A percentile compares a stretch with the other conserved stretches of the same genome.
phyloP scores from a whole-genome alignment of 2,888 invertebrate species.

The Agrochola circellaris region DNA sequence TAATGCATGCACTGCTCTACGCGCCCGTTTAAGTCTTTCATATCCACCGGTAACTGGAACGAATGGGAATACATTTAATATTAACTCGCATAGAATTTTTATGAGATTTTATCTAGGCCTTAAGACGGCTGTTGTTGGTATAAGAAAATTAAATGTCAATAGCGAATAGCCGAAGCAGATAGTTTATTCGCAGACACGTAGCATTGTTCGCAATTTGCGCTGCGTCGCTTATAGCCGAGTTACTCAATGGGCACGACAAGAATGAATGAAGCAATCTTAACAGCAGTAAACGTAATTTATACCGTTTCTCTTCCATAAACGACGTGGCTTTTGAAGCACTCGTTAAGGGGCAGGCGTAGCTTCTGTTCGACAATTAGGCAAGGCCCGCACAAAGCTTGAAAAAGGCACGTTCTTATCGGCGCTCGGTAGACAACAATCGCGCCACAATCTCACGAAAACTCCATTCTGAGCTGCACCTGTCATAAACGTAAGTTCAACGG shows the following conservation, averaged over 20 bases:
- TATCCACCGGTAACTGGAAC: slow-evolving; percentile 65
- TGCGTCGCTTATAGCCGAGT: slow-evolving; percentile 74
- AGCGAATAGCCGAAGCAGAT: slow-evolving; percentile 72
- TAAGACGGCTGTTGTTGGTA: slow-evolving; percentile 68
- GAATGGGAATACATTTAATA: slow-evolving; percentile 57
- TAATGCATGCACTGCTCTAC: slow-evolving; percentile 62
- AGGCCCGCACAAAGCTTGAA: slow-evolving; percentile 74
- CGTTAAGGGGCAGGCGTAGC: slow-evolving; percentile 82
- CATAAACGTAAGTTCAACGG: slow-evolving; percentile 83
- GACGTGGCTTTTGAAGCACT: slow-evolving; percentile 77
- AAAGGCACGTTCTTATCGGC: slow-evolving; percentile 80
- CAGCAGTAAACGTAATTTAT: slow-evolving; percentile 85
- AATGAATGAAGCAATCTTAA: slow-evolving; percentile 88
- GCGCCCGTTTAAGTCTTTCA: slow-evolving; percentile 76
- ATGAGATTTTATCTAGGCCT: slow-evolving; percentile 61
- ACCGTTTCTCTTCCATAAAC: slow-evolving; percentile 86
- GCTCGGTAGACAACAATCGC: slow-evolving; percentile 84
- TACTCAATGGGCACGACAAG: slow-evolving; percentile 84
- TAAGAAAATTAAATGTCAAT: slow-evolving; percentile 80
- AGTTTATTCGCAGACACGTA: slow-evolving; percentile 79
- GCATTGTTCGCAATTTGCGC: slow-evolving; percentile 82
- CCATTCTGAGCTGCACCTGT: slow-evolving; percentile 89
- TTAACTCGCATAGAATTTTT: slow-evolving; percentile 61
- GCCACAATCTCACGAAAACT: slow-evolving; percentile 89
- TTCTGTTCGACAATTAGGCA: slow-evolving; percentile 89